A percentile compares a stretch with the other conserved stretches of the same genome.
Conservation (phyloP, 2,888 invertebrate species). For the Drosophila picticornis region DNA sequence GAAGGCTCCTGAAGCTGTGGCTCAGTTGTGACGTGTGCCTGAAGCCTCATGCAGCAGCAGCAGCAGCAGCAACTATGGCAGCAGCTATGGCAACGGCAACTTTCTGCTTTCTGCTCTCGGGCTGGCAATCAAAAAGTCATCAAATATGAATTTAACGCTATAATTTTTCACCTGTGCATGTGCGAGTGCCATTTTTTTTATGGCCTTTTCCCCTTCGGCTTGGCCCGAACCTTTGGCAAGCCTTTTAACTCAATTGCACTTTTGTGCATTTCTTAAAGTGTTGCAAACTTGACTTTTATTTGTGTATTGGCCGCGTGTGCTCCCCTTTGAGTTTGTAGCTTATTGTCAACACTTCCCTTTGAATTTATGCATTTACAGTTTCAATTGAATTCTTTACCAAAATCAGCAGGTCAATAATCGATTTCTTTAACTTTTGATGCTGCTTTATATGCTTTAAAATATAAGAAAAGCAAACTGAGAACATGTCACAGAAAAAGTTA, state of each 20-base stretch:
- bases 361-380: neutral
- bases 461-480: neutral
- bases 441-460: neutral
- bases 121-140: slow-evolving; percentile 83
- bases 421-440: neutral
- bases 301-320: slow-evolving; percentile 10
- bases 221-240: slow-evolving; percentile 37
- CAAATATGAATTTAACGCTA: slow-evolving; percentile 84
- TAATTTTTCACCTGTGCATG: slow-evolving; percentile 79
- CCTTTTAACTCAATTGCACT: slow-evolving; percentile 76
- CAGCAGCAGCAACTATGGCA: slow-evolving; percentile 17
- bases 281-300: slow-evolving; percentile 14
- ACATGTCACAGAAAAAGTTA: neutral
- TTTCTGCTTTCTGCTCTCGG: slow-evolving; percentile 46
- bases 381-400: neutral
- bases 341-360: neutral
- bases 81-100: neutral
- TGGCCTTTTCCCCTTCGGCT: slow-evolving; percentile 43
- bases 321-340: slow-evolving; percentile 14
- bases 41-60: slow-evolving; percentile 1
- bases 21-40: slow-evolving; percentile 8
- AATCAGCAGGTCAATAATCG: neutral
- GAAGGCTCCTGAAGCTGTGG: slow-evolving; percentile 23
- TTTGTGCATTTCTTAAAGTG: slow-evolving; percentile 65
- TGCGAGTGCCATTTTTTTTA: slow-evolving; percentile 66